Percentiles rank a stretch among this genome's conserved stretches.
Conservation (phyloP, 1,140 invertebrate genomes). For the Mizuhopecten yessoensis region DNA sequence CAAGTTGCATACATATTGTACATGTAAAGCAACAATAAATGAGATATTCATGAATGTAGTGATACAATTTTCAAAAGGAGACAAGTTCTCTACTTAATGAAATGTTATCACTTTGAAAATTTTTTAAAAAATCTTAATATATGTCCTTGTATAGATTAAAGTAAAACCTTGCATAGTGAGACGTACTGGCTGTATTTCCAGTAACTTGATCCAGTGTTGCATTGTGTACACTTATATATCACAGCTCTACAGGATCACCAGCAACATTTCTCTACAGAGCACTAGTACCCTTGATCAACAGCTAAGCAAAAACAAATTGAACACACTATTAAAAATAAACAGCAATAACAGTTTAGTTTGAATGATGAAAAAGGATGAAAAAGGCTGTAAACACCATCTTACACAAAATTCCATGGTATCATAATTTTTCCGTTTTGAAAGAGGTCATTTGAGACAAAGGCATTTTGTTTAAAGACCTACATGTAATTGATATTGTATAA, state of each 20-base stretch:
- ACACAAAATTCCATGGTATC: not conserved
- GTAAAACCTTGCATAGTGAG: too few species aligned
- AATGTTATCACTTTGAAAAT: too few species aligned
- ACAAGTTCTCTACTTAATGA: not conserved
- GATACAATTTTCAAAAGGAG: not conserved
- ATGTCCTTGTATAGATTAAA: not conserved
- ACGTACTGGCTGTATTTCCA: too few species aligned
- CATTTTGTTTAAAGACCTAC: not conserved
- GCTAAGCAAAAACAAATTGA: not conserved
- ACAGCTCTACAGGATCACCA: not conserved
- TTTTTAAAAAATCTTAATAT: too few species aligned
- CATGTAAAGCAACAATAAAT: too few species aligned
- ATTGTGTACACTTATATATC: not conserved
- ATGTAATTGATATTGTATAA: not conserved
- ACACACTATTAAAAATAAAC: not conserved
- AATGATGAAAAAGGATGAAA: too few species aligned
- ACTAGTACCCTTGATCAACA: not conserved
- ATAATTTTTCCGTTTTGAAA: not conserved
- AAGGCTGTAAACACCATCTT: not conserved
- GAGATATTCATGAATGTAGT: not conserved
- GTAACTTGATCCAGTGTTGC: too few species aligned
- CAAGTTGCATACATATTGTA: not conserved
- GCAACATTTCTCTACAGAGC: not conserved
- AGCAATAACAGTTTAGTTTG: not conserved
- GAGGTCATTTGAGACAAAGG: not conserved